Percentiles rank a stretch among this genome's conserved stretches.
Evolutionary conservation across 1,140 invertebrate genomes (phyloP).

Genomic region (Mylabris phalerata): DNA sequence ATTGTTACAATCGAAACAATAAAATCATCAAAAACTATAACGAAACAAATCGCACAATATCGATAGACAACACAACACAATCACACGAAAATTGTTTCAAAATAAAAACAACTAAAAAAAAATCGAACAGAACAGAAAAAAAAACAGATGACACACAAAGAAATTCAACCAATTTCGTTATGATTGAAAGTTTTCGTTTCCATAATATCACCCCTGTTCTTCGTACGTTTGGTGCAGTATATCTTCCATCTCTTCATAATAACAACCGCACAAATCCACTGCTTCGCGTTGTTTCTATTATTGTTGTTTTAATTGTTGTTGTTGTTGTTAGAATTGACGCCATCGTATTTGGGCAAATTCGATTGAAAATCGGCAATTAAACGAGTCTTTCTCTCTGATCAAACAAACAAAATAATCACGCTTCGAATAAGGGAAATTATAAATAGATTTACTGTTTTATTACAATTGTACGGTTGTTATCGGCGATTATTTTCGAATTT

Average conservation of each 20-base stretch:
- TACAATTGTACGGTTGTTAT: background rate
- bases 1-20: background rate
- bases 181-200: slow-evolving; percentile 19
- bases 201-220: slow-evolving; percentile 35
- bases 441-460: background rate
- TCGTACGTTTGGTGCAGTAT: slow-evolving; percentile 38
- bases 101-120: slow-evolving; percentile 6
- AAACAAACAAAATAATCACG: no score
- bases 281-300: no score
- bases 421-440: no score
- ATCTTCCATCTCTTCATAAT: slow-evolving; percentile 41
- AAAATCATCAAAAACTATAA: background rate
- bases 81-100: background rate
- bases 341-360: no score
- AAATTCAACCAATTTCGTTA: slow-evolving; percentile 25
- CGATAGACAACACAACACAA: background rate
- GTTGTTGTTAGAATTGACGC: no score
- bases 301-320: no score
- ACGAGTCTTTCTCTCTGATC: no score
- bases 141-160: background rate
- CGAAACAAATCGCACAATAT: background rate
- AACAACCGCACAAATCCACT: background rate
- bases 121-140: slow-evolving; percentile 1
- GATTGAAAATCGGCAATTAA: no score
- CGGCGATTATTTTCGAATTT: slow-evolving; percentile 4